phyloP scores from a whole-genome alignment of 2,888 invertebrate genomes.

The Toxonevra muliebris region DNA sequence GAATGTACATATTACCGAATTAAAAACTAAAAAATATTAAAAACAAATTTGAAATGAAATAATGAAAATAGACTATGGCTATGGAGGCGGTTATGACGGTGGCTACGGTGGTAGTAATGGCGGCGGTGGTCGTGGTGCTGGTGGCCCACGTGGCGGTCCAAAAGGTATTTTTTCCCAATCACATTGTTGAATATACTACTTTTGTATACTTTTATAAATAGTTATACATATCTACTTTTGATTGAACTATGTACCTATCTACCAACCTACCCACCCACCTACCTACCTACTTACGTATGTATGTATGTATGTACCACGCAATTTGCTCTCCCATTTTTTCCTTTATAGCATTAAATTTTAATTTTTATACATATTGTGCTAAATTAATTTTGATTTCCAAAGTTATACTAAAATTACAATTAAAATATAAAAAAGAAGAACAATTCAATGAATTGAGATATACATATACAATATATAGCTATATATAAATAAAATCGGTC shows the following conservation, averaged over 20 bases:
- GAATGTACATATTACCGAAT: neutral
- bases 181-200: no score
- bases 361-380: no score
- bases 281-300: neutral
- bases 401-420: no score
- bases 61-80: conserved; percentile 70
- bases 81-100: conserved; percentile 68
- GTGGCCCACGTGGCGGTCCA: conserved; percentile 83
- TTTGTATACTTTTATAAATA: no score
- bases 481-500: conserved; percentile 1
- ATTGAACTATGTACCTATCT: neutral
- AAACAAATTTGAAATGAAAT: conserved; percentile 5
- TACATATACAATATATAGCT: neutral
- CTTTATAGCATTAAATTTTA: no score
- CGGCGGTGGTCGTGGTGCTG: conserved; percentile 81
- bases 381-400: no score
- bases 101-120: conserved; percentile 82
- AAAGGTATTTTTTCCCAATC: conserved; percentile 73
- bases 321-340: neutral
- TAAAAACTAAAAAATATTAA: neutral
- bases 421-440: no score
- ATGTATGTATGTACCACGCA: conserved; percentile 2
- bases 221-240: no score
- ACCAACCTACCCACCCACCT: neutral
- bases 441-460: no score